These are phyloP conservation scores for Cossypha caffra DNA, from an alignment of 2,797 vertebrate genomes.

Conservation along the genomic window DNA sequence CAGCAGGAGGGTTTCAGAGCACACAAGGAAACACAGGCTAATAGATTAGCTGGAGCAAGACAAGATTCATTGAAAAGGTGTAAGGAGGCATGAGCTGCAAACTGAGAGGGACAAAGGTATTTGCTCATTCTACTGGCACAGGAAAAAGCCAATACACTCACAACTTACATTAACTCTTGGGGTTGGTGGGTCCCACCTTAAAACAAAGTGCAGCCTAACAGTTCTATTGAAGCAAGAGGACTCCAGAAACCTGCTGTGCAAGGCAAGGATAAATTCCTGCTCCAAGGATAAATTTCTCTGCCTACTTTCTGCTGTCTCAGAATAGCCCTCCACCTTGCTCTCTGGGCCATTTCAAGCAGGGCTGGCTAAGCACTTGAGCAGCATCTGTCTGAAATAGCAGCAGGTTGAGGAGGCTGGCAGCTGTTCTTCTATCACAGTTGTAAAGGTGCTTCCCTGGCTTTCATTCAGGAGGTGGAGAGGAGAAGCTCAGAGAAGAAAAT, in stretches of 20 bases:
- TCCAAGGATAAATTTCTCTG: background rate
- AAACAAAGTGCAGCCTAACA: background rate
- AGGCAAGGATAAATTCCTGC: background rate
- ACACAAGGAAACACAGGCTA: background rate
- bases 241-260: background rate
- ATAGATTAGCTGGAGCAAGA: background rate
- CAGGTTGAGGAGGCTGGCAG: background rate
- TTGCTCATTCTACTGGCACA: background rate
- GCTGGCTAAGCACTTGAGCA: background rate
- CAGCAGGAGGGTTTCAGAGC: background rate
- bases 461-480: background rate
- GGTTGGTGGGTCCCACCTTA: background rate
- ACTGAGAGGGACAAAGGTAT: background rate
- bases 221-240: background rate
- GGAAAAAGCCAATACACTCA: background rate
- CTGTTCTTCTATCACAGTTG: background rate
- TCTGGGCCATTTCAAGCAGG: background rate
- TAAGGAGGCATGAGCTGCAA: background rate
- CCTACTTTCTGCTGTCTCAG: background rate
- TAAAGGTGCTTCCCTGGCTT: background rate
- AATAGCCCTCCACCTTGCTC: background rate
- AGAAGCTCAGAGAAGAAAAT: background rate
- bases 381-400: background rate
- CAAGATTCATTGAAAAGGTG: background rate
- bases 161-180: background rate